Percentiles rank a stretch among this genome's conserved stretches.
These are phyloP conservation scores for Rhipidura dahli DNA, from an alignment of 2,113 vertebrate species.

Conservation along the genomic window DNA sequence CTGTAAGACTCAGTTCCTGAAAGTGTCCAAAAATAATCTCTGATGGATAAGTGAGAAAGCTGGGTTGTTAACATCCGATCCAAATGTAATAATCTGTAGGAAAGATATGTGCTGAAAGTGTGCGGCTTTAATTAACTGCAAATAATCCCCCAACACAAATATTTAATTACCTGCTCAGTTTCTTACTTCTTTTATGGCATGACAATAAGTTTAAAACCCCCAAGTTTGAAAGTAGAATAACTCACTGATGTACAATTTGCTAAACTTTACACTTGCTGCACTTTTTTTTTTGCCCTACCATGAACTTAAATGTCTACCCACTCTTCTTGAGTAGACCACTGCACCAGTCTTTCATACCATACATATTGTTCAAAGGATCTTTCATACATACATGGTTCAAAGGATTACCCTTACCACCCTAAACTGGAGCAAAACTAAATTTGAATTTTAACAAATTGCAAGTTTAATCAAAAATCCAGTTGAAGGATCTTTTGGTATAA, in stretches of 20 bases:
- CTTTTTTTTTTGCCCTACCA: neutral
- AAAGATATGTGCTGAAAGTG: conserved; percentile 57
- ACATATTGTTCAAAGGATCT: neutral
- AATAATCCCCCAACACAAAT: conserved; percentile 74
- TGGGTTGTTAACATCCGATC: conserved; percentile 69
- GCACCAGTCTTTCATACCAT: neutral
- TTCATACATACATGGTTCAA: neutral
- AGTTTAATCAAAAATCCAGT: neutral
- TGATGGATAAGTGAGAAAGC: conserved; percentile 61
- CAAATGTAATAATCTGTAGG: conserved; percentile 73
- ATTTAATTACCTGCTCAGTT: conserved; percentile 76
- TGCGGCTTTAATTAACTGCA: conserved; percentile 78
- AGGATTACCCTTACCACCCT: neutral
- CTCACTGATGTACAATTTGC: conserved; percentile 14
- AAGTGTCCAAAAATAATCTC: conserved; percentile 51
- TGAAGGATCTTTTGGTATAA: neutral
- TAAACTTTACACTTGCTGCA: conserved; percentile 37
- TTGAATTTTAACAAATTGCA: neutral
- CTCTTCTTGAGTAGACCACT: neutral
- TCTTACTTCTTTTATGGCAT: conserved; percentile 58
- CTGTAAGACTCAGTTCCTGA: neutral
- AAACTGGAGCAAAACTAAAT: neutral
- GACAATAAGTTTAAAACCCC: conserved; percentile 66
- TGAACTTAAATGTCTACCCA: neutral
- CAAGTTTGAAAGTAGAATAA: conserved; percentile 62